phyloP scores from a whole-genome alignment of 2,797 vertebrate genomes.

The Mormyrus hasselquistii region DNA sequence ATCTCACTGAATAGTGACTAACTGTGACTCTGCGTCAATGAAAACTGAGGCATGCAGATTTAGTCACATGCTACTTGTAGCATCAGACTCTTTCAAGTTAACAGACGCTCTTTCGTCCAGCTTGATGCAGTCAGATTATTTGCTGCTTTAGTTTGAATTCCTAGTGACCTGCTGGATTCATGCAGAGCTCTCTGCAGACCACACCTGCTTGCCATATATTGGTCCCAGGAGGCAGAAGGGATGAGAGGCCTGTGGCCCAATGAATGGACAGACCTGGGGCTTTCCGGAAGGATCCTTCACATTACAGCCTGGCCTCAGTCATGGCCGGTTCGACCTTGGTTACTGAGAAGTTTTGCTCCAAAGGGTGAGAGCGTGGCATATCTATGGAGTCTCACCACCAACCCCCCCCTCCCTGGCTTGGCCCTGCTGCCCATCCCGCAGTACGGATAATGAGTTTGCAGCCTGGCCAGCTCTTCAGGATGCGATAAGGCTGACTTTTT shows the following conservation, averaged over 20 bases:
- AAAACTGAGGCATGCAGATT: neutral
- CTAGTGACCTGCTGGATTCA: neutral
- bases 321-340: slow-evolving; percentile 18
- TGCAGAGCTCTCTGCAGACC: neutral
- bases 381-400: slow-evolving; percentile 23
- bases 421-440: slow-evolving; percentile 9
- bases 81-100: neutral
- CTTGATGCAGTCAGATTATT: neutral
- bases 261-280: neutral
- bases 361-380: slow-evolving; percentile 17
- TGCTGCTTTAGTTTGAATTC: neutral
- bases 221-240: neutral
- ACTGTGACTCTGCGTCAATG: neutral
- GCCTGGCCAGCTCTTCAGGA: slow-evolving; percentile 28
- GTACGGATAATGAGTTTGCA: slow-evolving; percentile 31
- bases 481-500: slow-evolving; percentile 35
- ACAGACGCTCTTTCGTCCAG: neutral
- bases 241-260: neutral
- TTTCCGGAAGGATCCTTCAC: neutral
- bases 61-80: neutral
- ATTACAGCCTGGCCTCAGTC: slow-evolving; percentile 18
- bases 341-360: slow-evolving; percentile 17
- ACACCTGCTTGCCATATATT: neutral
- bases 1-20: neutral
- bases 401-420: neutral